phyloP scores from a whole-genome alignment of 2,797 vertebrate species.

The Ispidina lecontei region DNA sequence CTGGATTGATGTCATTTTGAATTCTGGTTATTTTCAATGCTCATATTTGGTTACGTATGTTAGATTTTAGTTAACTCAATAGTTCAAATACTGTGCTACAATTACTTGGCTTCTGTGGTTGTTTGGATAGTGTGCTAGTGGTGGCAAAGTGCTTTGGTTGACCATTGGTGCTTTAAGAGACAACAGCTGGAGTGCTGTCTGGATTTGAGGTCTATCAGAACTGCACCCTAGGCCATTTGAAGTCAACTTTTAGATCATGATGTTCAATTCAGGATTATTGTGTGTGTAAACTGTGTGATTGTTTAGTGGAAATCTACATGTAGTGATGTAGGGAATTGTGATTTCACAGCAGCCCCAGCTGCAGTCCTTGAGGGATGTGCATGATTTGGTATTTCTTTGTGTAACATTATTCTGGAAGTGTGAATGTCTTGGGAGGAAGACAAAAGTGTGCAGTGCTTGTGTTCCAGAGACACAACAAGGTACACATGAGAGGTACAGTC shows the following conservation, averaged over 20 bases:
- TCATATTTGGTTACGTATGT: background rate
- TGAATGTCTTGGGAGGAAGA: background rate
- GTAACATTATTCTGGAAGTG: background rate
- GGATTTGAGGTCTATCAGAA: background rate
- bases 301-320: background rate
- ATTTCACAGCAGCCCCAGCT: background rate
- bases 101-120: background rate
- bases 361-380: background rate
- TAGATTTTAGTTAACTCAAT: background rate
- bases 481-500: rapidly evolving
- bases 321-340: background rate
- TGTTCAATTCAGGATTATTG: background rate
- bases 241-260: background rate
- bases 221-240: background rate
- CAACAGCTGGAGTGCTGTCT: background rate
- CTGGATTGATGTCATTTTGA: background rate
- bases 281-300: background rate
- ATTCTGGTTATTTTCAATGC: background rate
- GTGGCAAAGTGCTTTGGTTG: background rate
- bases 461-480: background rate
- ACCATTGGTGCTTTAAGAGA: background rate
- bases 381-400: background rate
- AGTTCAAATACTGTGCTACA: background rate
- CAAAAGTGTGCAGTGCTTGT: rapidly evolving
- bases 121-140: background rate